Conservation (phyloP, 2,113 vertebrate species). For the Neogale vison region DNA sequence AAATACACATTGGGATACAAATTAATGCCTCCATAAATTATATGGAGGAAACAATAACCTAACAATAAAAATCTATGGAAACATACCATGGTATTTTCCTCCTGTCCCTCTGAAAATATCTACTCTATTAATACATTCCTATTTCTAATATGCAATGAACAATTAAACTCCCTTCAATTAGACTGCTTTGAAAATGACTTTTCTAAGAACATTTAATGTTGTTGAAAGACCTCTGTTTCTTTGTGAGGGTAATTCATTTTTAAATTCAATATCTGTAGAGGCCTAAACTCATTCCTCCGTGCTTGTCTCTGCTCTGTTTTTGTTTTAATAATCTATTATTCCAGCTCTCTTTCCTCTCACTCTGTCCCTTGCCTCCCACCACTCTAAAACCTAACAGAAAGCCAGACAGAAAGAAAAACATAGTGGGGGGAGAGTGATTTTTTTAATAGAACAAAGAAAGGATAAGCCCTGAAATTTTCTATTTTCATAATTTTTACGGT, state of each 20-base stretch:
- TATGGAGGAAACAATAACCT: background rate
- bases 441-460: background rate
- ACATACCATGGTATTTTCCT: background rate
- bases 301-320: background rate
- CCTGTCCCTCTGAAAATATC: background rate
- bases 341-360: background rate
- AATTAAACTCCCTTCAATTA: background rate
- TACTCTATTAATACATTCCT: background rate
- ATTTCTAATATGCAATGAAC: slow-evolving; percentile 18
- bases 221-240: background rate
- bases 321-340: background rate
- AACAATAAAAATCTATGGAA: background rate
- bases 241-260: background rate
- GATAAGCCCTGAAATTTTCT: background rate
- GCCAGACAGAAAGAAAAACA: background rate
- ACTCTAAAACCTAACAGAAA: background rate
- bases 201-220: background rate
- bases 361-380: background rate
- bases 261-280: background rate
- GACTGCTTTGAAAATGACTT: background rate
- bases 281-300: background rate
- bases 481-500: background rate
- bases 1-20: background rate
- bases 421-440: background rate
- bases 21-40: background rate